phyloP scores from a whole-genome alignment of 2,888 invertebrate species.

The Tetragnatha montana region DNA sequence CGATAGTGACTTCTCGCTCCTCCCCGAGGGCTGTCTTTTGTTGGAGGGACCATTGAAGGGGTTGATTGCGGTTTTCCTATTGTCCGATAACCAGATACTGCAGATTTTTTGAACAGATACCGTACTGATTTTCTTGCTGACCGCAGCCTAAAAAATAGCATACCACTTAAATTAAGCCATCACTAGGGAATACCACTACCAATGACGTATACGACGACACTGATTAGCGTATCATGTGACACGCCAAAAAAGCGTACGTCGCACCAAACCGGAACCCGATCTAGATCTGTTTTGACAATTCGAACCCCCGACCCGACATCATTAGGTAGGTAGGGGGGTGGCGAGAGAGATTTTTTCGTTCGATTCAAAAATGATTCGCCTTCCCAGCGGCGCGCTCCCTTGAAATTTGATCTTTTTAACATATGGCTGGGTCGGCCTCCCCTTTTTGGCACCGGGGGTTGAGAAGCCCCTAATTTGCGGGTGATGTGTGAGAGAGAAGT shows the following conservation, averaged over 20 bases:
- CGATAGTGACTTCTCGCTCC: no score
- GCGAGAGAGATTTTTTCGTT: slow-evolving; percentile 15
- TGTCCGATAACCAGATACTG: no score
- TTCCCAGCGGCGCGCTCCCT: slow-evolving; percentile 48
- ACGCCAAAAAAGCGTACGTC: slow-evolving; percentile 14
- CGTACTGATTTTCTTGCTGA: no score
- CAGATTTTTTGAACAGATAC: no score
- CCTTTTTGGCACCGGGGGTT: background rate
- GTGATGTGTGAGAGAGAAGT: background rate
- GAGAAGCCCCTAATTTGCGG: background rate
- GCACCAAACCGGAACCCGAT: slow-evolving; percentile 45
- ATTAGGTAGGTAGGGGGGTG: slow-evolving; percentile 48
- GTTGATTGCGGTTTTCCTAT: no score
- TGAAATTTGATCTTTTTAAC: slow-evolving; percentile 64
- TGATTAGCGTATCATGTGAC: background rate
- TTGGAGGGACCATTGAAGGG: no score
- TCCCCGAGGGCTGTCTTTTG: no score
- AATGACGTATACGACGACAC: no score
- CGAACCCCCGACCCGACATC: slow-evolving; percentile 46
- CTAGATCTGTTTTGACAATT: slow-evolving; percentile 66
- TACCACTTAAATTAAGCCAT: no score
- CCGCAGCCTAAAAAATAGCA: no score
- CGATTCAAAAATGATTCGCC: slow-evolving; percentile 9
- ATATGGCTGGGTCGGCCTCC: slow-evolving; percentile 37
- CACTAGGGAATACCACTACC: no score